Percentiles rank a stretch among this genome's conserved stretches.
phyloP scores from a whole-genome alignment of 2,113 vertebrate genomes.

The Planiliza haematocheilus region DNA sequence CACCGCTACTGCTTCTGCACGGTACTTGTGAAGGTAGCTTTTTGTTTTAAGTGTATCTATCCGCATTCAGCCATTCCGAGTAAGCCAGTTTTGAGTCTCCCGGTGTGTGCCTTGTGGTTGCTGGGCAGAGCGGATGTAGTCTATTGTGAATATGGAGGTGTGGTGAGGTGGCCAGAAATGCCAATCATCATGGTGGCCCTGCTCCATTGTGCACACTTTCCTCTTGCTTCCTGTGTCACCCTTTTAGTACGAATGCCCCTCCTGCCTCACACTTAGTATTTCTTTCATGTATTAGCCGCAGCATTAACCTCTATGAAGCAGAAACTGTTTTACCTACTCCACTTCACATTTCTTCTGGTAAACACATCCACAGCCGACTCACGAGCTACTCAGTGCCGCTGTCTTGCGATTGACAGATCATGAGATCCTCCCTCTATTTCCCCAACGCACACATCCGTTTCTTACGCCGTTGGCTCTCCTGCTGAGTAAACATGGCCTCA shows the following conservation, averaged over 20 bases:
- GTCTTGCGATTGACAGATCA: slow-evolving; percentile 40
- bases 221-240: slow-evolving; percentile 48
- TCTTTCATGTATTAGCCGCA: slow-evolving; percentile 18
- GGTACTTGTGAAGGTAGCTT: slow-evolving; percentile 38
- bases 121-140: slow-evolving; percentile 43
- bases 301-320: not conserved
- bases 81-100: slow-evolving; percentile 20
- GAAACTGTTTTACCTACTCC: not conserved
- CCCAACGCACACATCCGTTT: slow-evolving; percentile 5
- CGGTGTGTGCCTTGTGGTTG: not conserved
- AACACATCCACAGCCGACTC: slow-evolving; percentile 22
- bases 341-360: slow-evolving; percentile 15
- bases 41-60: slow-evolving; percentile 43
- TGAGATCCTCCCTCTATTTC: slow-evolving; percentile 25
- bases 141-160: slow-evolving; percentile 59
- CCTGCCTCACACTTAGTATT: slow-evolving; percentile 1
- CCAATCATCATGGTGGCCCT: slow-evolving; percentile 43
- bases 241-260: slow-evolving; percentile 31
- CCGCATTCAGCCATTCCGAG: slow-evolving; percentile 14
- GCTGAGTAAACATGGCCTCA: slow-evolving; percentile 61
- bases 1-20: slow-evolving; percentile 1
- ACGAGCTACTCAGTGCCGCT: not conserved
- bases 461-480: slow-evolving; percentile 4
- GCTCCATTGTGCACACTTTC: slow-evolving; percentile 61
- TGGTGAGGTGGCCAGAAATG: slow-evolving; percentile 49